Conservation (phyloP, 2,888 invertebrate genomes). For the Harpagoxenus sublaevis region DNA sequence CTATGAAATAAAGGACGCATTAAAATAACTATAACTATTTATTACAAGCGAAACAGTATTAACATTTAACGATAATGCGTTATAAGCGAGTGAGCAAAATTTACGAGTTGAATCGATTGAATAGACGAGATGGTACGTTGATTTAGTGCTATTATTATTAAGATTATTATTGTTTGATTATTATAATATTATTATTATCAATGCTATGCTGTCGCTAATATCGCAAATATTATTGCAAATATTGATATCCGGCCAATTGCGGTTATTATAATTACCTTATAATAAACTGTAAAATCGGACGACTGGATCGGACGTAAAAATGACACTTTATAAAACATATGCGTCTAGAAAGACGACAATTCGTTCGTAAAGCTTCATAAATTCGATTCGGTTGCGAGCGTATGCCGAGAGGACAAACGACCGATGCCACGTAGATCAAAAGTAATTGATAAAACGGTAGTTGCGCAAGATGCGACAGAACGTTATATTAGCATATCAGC, state of each 20-base stretch:
- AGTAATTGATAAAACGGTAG: conserved; percentile 74
- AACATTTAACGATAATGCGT: conserved; percentile 76
- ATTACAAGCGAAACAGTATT: conserved; percentile 83
- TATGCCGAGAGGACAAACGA: conserved; percentile 31
- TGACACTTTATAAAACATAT: neutral
- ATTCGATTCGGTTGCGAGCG: conserved; percentile 37
- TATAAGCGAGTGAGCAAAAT: conserved; percentile 70
- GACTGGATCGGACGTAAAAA: conserved; percentile 42
- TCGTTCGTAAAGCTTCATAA: conserved; percentile 1
- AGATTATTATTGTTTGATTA: conserved; percentile 58
- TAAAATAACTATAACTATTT: conserved; percentile 76
- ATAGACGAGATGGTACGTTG: conserved; percentile 24
- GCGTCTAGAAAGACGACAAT: conserved; percentile 1
- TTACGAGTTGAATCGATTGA: conserved; percentile 69
- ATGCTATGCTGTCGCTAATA: conserved; percentile 57
- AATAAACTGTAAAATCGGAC: conserved; percentile 18
- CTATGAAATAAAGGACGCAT: conserved; percentile 47
- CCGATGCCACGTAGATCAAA: conserved; percentile 61
- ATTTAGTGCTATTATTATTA: conserved; percentile 64
- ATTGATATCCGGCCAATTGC: conserved; percentile 12
- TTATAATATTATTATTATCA: conserved; percentile 58
- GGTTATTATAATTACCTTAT: conserved; percentile 59
- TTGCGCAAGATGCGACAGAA: conserved; percentile 73
- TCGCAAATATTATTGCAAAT: neutral
- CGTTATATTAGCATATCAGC: conserved; percentile 85